phyloP scores from a whole-genome alignment of 2,113 vertebrate genomes.

The Siniperca chuatsi region DNA sequence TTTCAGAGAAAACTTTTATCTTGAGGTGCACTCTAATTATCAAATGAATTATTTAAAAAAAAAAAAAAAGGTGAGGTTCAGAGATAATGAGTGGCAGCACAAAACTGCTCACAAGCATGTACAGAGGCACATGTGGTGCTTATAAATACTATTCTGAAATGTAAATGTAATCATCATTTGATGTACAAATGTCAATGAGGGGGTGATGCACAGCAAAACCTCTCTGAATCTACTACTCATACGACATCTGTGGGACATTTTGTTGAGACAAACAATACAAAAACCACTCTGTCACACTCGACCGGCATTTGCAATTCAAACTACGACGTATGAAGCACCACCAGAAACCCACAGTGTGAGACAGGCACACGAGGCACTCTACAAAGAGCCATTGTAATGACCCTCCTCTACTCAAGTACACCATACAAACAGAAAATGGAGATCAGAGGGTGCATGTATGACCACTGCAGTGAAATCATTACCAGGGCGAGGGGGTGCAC shows the following conservation, averaged over 20 bases:
- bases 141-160: constrained; percentile 52
- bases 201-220: constrained; percentile 37
- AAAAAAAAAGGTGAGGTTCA: background rate
- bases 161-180: constrained; percentile 52
- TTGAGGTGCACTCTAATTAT: background rate
- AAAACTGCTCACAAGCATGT: background rate
- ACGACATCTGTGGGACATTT: constrained; percentile 60
- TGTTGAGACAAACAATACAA: constrained; percentile 70
- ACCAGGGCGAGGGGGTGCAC: background rate
- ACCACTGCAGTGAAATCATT: constrained; percentile 47
- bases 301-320: constrained; percentile 81
- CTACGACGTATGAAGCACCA: constrained; percentile 66
- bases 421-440: constrained; percentile 68
- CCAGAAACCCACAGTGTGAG: constrained; percentile 75
- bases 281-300: constrained; percentile 74
- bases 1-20: background rate
- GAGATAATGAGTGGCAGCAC: background rate
- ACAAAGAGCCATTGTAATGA: constrained; percentile 80
- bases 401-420: constrained; percentile 61
- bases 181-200: constrained; percentile 66
- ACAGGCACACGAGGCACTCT: constrained; percentile 57
- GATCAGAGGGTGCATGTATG: constrained; percentile 61
- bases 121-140: background rate
- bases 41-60: background rate
- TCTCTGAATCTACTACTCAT: constrained; percentile 67